Evolutionary conservation across 30 jellyfish, hydroid and myxozoan genomes (phyloP), one percentile per base, ranked within the genome.

Genomic region (Hydractinia symbiolongicarpus): DNA sequence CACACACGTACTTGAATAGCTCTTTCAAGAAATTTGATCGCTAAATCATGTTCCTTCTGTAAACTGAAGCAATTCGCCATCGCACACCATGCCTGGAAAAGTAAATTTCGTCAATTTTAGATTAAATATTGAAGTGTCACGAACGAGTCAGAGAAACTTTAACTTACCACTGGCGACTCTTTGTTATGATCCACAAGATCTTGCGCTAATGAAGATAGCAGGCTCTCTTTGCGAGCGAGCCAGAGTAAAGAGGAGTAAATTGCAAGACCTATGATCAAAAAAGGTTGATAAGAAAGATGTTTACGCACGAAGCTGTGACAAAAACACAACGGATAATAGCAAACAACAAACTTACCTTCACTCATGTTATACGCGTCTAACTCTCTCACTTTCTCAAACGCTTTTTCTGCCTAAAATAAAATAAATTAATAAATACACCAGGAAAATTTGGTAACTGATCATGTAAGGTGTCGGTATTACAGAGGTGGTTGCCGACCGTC

Each of bases 51-150:
- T 30, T 94, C 99, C 61, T 87, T 87, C 54, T 94, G 99, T 54
- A 94, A 88, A 79, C 99, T 94, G 73, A 94, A 94, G 75, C 99
- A 94, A 72, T 94, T 94, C 21, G 96, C 99, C 99, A 94, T 94
- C 5, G 96, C 99, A 80, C 99, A 83, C 99, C 99, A 94, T 7
- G 99, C 95, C 99, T 94, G 71, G 0, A 73, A 54, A 11, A 16
- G 69, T 58, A 16, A 58, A 58, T 30, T 30, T 2, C 44, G 44
- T 30, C 2, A 30, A 30, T 30, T 30, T 30, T 30, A 30, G 1
- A 30, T 30, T 30, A 2, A 30, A 30, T 30, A 30, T 30, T 30
- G 44, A 30, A 30, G 44, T 30, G 44, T 30, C 44, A 30, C 44
- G 44, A 30, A 30, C 44, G 44, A 30, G 44, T 73, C 73, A 73